Evolutionary conservation across 2,113 vertebrate species (phyloP), one percentile per base, ranked within the genome.

Genomic region (Brachirus orientalis): DNA sequence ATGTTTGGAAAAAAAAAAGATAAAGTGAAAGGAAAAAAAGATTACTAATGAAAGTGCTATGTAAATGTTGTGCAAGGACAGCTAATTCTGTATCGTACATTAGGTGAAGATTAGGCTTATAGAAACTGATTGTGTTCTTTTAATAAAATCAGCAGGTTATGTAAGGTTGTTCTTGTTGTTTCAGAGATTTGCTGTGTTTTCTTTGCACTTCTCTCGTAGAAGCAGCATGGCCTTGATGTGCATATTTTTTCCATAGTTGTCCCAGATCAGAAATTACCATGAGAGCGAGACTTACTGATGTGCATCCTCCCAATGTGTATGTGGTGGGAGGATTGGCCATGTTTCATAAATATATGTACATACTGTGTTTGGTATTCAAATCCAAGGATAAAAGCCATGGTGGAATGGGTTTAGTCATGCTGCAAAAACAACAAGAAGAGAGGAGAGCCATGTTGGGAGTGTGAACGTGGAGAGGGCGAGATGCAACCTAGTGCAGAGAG

Each of bases 321-420:
- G 76, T 56, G 82, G 69, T 87, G 78, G 76, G 78, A 87, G 78
- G 80, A 86, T 86, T 75, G 55, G 54, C 69, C 69, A 18, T 82
- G 75, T 89, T 83, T 85, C 81, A 80, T 82, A 83, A 83, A 91
- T 85, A 76, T 83, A 80, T 84, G 83, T 89, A 86, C 83, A 85
- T 69, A 66, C 72, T 61, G 69, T 71, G 80, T 89, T 85, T 88
- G 84, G 84, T 82, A 85, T 82, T 88, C 72, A 86, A 86, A 90
- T 88, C 70, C 71, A 63, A 44, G 73, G 73, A 86, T 88, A 85
- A 85, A 83, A 80, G 70, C 69, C 52, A n/a, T 33, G 61, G 73
- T 79, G 83, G 85, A 83, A 86, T 58, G 55, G 78, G 75, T 84
- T 86, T 89, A 89, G 88, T 90, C 84, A 84, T 68, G 88, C 86